A percentile compares a stretch with the other conserved stretches of the same genome.
phyloP scores from a whole-genome alignment of 2,888 invertebrate species.

The Thalpophila matura region DNA sequence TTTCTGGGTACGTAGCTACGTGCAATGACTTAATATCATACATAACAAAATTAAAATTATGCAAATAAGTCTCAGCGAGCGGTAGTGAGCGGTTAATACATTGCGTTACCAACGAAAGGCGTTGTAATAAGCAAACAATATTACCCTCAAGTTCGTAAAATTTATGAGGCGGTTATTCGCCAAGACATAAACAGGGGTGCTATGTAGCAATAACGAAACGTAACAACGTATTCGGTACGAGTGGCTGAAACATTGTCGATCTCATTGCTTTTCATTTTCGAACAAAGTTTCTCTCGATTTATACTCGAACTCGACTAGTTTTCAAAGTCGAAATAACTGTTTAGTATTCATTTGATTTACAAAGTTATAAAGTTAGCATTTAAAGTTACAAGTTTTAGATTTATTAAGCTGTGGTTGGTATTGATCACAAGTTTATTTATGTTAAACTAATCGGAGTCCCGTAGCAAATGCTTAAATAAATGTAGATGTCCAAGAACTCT shows the following conservation, averaged over 20 bases:
- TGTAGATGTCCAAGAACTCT: neutral
- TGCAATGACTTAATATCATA: conserved; percentile 58
- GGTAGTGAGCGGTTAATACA: conserved; percentile 75
- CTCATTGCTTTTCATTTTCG: conserved; percentile 47
- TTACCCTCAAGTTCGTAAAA: conserved; percentile 83
- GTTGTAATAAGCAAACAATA: conserved; percentile 83
- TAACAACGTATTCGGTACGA: conserved; percentile 70
- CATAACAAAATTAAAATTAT: conserved; percentile 78
- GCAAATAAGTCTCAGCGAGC: conserved; percentile 74
- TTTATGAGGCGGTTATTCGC: conserved; percentile 85
- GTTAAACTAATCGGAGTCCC: conserved; percentile 14
- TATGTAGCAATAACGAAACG: conserved; percentile 70
- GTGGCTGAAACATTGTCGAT: conserved; percentile 58
- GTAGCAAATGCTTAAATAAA: neutral
- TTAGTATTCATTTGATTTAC: conserved; percentile 49
- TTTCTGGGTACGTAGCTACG: conserved; percentile 40
- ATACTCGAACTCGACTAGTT: conserved; percentile 35
- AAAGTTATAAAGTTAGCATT: conserved; percentile 46
- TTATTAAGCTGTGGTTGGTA: conserved; percentile 34
- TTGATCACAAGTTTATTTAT: conserved; percentile 16
- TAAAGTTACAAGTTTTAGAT: conserved; percentile 41
- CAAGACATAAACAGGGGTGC: conserved; percentile 78
- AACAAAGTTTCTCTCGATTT: conserved; percentile 46
- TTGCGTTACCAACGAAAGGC: conserved; percentile 74
- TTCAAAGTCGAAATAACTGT: conserved; percentile 35